Evolutionary conservation across 2,797 vertebrate genomes (phyloP).

Genomic region (Mycteria americana): DNA sequence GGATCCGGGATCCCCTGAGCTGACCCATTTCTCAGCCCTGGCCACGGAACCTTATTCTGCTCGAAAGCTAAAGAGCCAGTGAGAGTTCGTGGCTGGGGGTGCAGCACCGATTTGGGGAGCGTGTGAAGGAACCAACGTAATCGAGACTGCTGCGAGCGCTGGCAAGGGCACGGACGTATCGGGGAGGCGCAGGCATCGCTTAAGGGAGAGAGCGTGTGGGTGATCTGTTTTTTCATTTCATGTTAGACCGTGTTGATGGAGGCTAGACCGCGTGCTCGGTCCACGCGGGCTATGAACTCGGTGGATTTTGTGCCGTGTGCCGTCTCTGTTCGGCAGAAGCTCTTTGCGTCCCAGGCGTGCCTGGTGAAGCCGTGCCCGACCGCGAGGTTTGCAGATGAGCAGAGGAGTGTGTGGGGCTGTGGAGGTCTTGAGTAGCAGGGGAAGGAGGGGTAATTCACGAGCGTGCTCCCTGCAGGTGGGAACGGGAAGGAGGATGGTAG

Average conservation of each 20-base stretch:
- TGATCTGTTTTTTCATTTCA: background rate
- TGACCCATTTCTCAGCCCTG: background rate
- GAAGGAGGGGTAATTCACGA: background rate
- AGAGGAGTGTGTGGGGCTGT: background rate
- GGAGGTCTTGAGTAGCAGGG: background rate
- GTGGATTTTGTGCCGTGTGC: background rate
- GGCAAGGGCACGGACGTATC: rapidly evolving
- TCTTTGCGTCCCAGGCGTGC: background rate
- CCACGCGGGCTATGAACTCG: rapidly evolving
- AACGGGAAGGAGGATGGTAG: background rate
- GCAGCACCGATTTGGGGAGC: background rate
- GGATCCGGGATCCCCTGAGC: background rate
- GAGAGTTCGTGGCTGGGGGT: background rate
- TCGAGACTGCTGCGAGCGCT: background rate
- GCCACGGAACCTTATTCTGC: background rate
- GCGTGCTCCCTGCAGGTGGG: background rate
- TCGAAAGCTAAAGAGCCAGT: background rate
- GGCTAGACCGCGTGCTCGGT: background rate
- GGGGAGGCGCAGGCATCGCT: rapidly evolving
- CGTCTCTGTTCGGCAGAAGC: background rate
- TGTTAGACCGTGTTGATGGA: rapidly evolving
- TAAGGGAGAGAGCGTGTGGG: rapidly evolving
- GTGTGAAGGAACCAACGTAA: background rate
- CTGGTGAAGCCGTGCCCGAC: background rate
- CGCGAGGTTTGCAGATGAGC: background rate